Base-by-base conservation (phyloP, 1,140 invertebrate species). In the Onthophagus taurus region DNA sequence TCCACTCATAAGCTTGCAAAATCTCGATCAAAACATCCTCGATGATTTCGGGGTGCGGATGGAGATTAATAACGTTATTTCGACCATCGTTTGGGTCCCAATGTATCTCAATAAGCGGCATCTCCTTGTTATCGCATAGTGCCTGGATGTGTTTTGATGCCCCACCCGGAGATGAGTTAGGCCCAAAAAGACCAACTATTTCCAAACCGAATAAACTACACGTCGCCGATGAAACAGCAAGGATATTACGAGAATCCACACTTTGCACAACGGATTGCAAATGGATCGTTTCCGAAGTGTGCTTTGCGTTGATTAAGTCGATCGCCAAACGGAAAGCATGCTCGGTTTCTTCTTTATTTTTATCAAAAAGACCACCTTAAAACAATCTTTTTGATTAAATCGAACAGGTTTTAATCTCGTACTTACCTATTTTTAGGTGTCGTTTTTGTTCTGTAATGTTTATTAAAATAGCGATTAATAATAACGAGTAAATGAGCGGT, bases 121-220 rank as follows among this genome's bases (percentile, higher is more conserved):
- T 77, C 68, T 93, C 88, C 56, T 90, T 76, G 16, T 75, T 75
- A 62, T 94, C 89, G 53, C 88, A 90, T 23, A 94, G 81, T 7
- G 84, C 86, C 64, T 91, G 83, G 11, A 94, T 79, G 59, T 89
- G 81, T 21, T 72, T 67, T 1, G 85, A 72, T 0, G 80, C 73
- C 14, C 67, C 51, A 47, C 66, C n/a, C n/a, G n/a, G n/a, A n/a
- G n/a, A 69, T 12, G 77, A 75, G 29, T 78, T 76, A 2, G 90
- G 89, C 11, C 90, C 91, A 62, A 95, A 85, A 34, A 96, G 71
- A 2, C 75, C 87, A 7, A 80, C 79, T 5, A 89, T 67, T 38
- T 83, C 85, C 31, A 68, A 63, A 49, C 58, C 39, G 0, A 72
- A 48, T 45, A 70, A 58, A 24, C 57, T 54, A 43, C 71, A 72